Conservation (phyloP, 2,797 vertebrate genomes). For the Sciurus vulgaris region DNA sequence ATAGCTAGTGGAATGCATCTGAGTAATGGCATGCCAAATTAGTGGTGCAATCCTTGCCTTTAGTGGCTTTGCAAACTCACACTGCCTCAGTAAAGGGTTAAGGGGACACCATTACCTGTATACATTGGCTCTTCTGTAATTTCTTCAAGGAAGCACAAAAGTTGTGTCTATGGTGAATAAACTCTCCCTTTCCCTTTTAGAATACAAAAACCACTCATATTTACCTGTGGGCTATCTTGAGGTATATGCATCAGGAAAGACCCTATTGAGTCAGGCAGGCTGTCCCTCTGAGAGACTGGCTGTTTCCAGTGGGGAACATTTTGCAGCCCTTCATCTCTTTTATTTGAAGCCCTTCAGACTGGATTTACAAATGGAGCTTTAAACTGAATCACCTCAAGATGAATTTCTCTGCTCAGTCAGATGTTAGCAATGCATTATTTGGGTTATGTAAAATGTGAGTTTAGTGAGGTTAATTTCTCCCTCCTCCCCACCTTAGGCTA, state of each 20-base stretch:
- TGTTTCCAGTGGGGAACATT: constrained; percentile 1
- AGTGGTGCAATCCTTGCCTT: not conserved
- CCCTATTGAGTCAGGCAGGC: not conserved
- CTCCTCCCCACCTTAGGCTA: constrained; percentile 78
- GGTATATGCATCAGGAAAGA: not conserved
- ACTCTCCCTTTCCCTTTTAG: not conserved
- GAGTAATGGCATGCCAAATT: not conserved
- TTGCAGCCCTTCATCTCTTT: constrained; percentile 6
- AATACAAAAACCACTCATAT: not conserved
- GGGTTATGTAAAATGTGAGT: constrained; percentile 85
- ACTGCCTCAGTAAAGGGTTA: rapidly evolving
- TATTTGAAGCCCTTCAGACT: constrained; percentile 66
- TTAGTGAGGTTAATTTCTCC: constrained; percentile 79
- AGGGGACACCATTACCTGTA: not conserved
- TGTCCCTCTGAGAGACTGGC: not conserved
- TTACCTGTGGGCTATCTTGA: constrained; percentile 12
- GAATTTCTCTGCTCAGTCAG: constrained; percentile 82
- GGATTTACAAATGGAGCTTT: constrained; percentile 84
- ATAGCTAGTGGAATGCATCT: not conserved
- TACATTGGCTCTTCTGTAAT: not conserved
- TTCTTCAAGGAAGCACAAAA: not conserved
- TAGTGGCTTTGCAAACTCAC: not conserved
- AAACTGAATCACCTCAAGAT: constrained; percentile 81
- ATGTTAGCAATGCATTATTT: constrained; percentile 80
- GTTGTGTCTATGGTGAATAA: not conserved